Evolutionary conservation across 2,113 vertebrate species (phyloP), one percentile per base, ranked within the genome.

Genomic region (Phalacrocorax aristotelis): DNA sequence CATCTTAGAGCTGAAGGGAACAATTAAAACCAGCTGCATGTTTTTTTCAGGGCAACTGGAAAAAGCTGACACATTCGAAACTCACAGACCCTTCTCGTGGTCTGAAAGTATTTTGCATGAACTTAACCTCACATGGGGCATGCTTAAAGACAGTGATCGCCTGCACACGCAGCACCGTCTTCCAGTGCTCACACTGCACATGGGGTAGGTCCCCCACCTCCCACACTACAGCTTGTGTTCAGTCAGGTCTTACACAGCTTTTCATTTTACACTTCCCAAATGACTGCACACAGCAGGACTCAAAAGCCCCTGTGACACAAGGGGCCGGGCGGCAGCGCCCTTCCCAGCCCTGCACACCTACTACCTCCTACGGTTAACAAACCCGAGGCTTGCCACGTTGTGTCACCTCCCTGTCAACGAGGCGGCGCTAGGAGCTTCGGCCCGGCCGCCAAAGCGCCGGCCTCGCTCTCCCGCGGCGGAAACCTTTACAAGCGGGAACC

Each of bases 291-390:
- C 71, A 4, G 29, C 25, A 34, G 21, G 29, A 3, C n/a, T n/a
- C 13, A 10, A 8, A 12, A 23, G 6, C 36, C 18, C 19, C 36
- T 6, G 7, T 1, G 30, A 14, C 7, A 13, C 0, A 7, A 0
- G 3, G 4, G 8, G 1, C 48, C 9, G 27, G 1, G 18, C 4
- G 0, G 5, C 42, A 55, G 21, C 6, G 0, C 26, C 32, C 18
- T 14, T 49, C 2, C 15, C 61, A 15, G 30, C 8, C 19, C 22
- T 6, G 13, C 54, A 60, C 20, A 1, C 71, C 21, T 3, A 5
- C 17, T 22, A 19, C 23, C 6, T 64, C 36, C 21, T 3, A 12
- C 13, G 0, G 27, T 4, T 6, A 61, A 11, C 49, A 48, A 21
- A 40, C n/a, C 58, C 48, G 26, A 30, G 38, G 13, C 57, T 13